Evolutionary conservation across 2,888 invertebrate species (phyloP), one percentile per base, ranked within the genome.

Genomic region (Monopis laevigella): DNA sequence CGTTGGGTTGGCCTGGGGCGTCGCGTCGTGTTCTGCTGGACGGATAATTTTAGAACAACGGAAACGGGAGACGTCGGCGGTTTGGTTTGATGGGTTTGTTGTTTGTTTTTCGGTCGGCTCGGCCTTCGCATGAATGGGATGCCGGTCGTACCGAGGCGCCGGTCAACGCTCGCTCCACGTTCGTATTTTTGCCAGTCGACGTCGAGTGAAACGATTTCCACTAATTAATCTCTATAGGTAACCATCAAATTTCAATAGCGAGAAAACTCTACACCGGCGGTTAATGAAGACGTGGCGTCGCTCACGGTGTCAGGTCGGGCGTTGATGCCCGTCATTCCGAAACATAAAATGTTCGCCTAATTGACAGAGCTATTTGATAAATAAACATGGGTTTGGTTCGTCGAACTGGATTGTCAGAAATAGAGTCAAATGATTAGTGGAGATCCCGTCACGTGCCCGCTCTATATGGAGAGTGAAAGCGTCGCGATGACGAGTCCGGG

Each of bases 21-120:
- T 60, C 58, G 63, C 54, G 54, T 54, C 52, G 47, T 51, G 53
- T 56, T n/a, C n/a, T n/a, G n/a, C n/a, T n/a, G 58, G 53, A 59
- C 59, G 58, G 59, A 62, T 73, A 75, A 66, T 68, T 70, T 70
- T 77, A 73, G 74, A 75, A 65, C 61, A 71, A 71, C 73, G 75
- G 73, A 75, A 74, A 72, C 64, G 50, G 59, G 54, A 52, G 55
- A 54, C 45, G 46, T 49, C 55, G 49, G 28, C 46, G 49, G 53
- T 53, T 48, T 50, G 55, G 51, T 50, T 38, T 41, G 48, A 48
- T 46, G 51, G 55, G 55, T 59, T 62, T 61, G 55, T 59, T 59
- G 60, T 65, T 62, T 62, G 63, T 65, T 64, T 66, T 59, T 53
- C 58, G 49, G 48, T 53, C 61, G 69, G 62, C 72, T 53, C 61